Base-by-base conservation (phyloP, 2,113 vertebrate genomes). In the Taurulus bubalis region DNA sequence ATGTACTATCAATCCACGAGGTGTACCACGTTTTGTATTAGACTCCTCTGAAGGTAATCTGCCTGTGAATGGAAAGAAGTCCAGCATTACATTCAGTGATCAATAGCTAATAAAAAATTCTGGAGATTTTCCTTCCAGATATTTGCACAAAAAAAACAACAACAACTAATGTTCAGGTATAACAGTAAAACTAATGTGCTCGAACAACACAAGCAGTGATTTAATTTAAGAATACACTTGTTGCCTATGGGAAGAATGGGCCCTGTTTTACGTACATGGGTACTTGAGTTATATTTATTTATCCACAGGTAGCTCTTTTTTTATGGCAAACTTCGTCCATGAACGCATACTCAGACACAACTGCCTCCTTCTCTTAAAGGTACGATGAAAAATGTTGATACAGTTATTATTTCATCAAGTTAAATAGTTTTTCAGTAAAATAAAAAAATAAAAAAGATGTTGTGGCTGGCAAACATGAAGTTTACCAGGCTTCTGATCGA, bases 71-170 rank as follows among this genome's bases (percentile, higher is more conserved):
- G 18, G n/a, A 45, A 42, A 69, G 32, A 59, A 10, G 14, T 32
- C 11, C 30, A 63, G 22, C 10, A 16, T 1, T 4, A 56, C 28
- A 28, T 36, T 53, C 20, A 45, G 10, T 18, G 36, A 6, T 16
- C 14, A 9, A 20, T 55, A 11, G 2, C 8, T 45, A 36, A 62
- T 24, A 28, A 8, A 36, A 66, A 67, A n/a, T 32, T 28, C 36
- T 49, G 20, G 45, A 28, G 24, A 64, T 77, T 64, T 66, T 66
- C 20, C 12, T 49, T 65, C 11, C 12, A 42, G 38, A 34, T 76
- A 73, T 80, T 68, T 63, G n/a, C 22, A 58, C 3, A 34, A 34
- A 60, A 59, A 64, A 69, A 28, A 53, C n/a, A 53, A n/a, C 2
- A 24, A 10, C 18, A 49, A 49, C 6, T 22, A 22, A 56, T 14